Percentiles rank a stretch among this genome's conserved stretches.
Evolutionary conservation across 2,113 vertebrate species (phyloP).

Genomic region (Nanorana parkeri): DNA sequence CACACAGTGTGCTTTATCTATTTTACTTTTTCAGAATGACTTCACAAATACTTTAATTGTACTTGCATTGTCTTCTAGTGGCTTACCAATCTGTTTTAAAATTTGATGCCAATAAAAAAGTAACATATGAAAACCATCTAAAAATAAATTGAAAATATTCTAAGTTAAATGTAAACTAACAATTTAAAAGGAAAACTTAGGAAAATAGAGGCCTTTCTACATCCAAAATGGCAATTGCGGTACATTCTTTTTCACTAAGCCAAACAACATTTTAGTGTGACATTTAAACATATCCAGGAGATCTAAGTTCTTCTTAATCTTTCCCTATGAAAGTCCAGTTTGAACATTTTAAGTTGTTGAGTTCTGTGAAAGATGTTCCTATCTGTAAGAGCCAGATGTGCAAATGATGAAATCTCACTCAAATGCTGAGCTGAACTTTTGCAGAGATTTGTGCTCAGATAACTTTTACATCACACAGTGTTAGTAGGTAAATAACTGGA

Average conservation of each 20-base stretch:
- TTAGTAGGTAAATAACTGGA: constrained; percentile 1
- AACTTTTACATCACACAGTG: background rate
- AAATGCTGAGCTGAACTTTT: constrained; percentile 5
- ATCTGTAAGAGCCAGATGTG: constrained; percentile 24
- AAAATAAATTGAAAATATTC: no score
- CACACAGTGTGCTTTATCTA: no score
- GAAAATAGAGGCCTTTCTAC: background rate
- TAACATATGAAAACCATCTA: no score
- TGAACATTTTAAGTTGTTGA: constrained; percentile 8
- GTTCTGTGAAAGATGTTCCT: constrained; percentile 12
- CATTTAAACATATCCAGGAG: constrained; percentile 24
- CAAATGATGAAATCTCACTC: constrained; percentile 14
- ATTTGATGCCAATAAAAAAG: no score
- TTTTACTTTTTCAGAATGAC: no score
- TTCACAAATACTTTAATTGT: no score
- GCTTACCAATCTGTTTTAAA: no score
- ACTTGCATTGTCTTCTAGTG: no score
- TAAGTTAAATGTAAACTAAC: no score
- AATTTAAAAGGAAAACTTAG: no score
- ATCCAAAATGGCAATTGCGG: background rate
- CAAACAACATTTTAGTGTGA: constrained; percentile 21
- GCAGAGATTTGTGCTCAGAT: constrained; percentile 15
- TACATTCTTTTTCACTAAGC: background rate
- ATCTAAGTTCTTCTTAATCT: background rate
- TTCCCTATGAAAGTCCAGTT: background rate